phyloP scores from a whole-genome alignment of 2,888 invertebrate genomes.

The Rotaria magnacalcarata region DNA sequence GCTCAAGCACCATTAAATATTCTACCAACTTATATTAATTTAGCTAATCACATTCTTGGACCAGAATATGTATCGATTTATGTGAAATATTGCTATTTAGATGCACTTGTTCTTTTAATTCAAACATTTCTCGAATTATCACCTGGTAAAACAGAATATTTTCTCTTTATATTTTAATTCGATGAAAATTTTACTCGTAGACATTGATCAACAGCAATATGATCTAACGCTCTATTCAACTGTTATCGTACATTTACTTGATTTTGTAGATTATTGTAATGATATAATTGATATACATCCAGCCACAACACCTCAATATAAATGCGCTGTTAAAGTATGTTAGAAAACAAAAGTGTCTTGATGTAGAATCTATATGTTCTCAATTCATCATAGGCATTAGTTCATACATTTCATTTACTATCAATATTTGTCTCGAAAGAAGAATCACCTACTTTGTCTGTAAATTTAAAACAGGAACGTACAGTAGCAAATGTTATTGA shows the following conservation, averaged over 20 bases:
- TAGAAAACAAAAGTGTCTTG: too few species aligned
- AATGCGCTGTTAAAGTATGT: conserved; percentile 19
- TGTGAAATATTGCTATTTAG: conserved; percentile 27
- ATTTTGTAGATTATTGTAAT: conserved; percentile 6
- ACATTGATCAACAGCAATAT: conserved; percentile 1
- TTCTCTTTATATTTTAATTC: too few species aligned
- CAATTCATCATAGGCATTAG: neutral
- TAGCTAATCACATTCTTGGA: neutral
- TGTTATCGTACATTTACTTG: neutral
- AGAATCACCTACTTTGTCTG: neutral
- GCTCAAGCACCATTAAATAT: conserved; percentile 10
- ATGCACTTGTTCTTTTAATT: conserved; percentile 12
- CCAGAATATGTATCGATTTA: conserved; percentile 27
- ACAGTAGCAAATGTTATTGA: neutral
- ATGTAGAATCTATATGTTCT: too few species aligned
- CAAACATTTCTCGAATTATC: neutral
- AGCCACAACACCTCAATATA: neutral
- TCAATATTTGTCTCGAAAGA: neutral
- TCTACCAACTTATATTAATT: neutral
- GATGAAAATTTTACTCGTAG: neutral
- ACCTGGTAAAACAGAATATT: neutral
- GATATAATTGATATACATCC: neutral
- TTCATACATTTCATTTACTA: conserved; percentile 28
- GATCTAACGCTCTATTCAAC: neutral
- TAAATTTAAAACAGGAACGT: neutral